Conservation (phyloP, 1,140 invertebrate species). For the Pachyrhynchus sulphureomaculatus region DNA sequence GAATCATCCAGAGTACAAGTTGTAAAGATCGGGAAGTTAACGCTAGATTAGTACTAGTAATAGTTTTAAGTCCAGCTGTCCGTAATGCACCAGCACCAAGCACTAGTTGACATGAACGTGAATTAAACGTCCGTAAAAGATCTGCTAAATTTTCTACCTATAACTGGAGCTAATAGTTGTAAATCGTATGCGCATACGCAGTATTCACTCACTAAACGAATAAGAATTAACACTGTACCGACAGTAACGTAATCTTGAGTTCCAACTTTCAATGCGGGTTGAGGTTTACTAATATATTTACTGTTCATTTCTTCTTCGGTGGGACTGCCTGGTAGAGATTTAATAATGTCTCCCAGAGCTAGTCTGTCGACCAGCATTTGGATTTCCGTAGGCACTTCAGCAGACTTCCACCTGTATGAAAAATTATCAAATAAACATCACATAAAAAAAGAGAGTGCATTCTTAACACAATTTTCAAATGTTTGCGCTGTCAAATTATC, state of each 20-base stretch:
- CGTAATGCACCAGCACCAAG: conserved; percentile 93
- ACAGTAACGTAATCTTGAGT: conserved; percentile 84
- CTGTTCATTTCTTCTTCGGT: conserved; percentile 34
- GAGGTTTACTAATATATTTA: conserved; percentile 38
- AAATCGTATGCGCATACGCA: conserved; percentile 75
- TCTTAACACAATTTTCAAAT: too few species aligned
- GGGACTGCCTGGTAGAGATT: conserved; percentile 41
- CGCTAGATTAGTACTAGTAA: conserved; percentile 92
- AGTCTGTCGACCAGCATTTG: conserved; percentile 82
- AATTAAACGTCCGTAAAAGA: conserved; percentile 88
- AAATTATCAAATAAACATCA: too few species aligned
- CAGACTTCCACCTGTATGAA: conserved; percentile 73
- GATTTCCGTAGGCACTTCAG: conserved; percentile 86
- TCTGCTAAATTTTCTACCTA: conserved; percentile 83
- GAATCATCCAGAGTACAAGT: conserved; percentile 75
- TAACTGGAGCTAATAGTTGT: conserved; percentile 64
- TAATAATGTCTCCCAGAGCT: conserved; percentile 52
- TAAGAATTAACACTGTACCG: conserved; percentile 78
- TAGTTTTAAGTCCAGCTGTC: conserved; percentile 93
- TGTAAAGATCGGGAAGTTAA: conserved; percentile 86
- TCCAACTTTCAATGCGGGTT: conserved; percentile 67
- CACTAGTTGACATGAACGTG: conserved; percentile 89
- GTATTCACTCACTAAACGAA: conserved; percentile 89
- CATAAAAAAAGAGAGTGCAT: too few species aligned
- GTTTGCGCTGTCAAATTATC: too few species aligned